These are phyloP conservation scores for Hirtodrosophila duncani DNA, from an alignment of 2,888 invertebrate species.

Conservation along the genomic window DNA sequence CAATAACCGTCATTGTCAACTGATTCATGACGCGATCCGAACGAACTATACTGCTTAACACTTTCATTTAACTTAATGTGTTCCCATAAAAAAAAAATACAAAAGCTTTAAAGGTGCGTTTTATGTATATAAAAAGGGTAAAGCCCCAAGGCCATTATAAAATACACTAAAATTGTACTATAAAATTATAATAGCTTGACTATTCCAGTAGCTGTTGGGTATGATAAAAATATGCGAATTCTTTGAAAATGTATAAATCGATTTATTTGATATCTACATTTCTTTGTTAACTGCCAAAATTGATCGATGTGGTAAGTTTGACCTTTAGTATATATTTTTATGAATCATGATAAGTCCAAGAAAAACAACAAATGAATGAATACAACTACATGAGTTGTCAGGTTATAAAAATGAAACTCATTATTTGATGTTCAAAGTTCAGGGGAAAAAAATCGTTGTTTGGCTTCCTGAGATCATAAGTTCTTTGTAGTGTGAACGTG, in stretches of 20 bases:
- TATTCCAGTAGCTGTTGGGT: too few species aligned
- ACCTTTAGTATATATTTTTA: neutral
- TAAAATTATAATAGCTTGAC: too few species aligned
- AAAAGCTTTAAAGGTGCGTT: conserved; percentile 7
- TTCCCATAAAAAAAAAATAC: conserved; percentile 3
- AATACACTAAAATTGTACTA: too few species aligned
- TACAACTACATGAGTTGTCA: neutral
- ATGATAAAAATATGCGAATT: too few species aligned
- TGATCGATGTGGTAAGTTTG: conserved; percentile 33
- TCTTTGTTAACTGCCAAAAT: conserved; percentile 12
- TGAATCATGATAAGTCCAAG: conserved; percentile 31
- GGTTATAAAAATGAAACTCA: conserved; percentile 1
- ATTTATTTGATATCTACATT: conserved; percentile 13
- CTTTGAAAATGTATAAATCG: too few species aligned
- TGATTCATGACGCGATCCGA: conserved; percentile 49
- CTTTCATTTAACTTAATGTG: neutral
- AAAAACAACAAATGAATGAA: neutral
- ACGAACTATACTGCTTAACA: conserved; percentile 1
- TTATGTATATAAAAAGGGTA: neutral
- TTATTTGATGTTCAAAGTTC: neutral
- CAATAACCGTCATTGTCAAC: conserved; percentile 63
- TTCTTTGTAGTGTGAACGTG: too few species aligned
- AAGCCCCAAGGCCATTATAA: neutral
- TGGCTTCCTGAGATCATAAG: too few species aligned
- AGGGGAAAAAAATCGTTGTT: too few species aligned